Conservation (phyloP, 2,888 invertebrate species). For the Subacronicta megacephala region DNA sequence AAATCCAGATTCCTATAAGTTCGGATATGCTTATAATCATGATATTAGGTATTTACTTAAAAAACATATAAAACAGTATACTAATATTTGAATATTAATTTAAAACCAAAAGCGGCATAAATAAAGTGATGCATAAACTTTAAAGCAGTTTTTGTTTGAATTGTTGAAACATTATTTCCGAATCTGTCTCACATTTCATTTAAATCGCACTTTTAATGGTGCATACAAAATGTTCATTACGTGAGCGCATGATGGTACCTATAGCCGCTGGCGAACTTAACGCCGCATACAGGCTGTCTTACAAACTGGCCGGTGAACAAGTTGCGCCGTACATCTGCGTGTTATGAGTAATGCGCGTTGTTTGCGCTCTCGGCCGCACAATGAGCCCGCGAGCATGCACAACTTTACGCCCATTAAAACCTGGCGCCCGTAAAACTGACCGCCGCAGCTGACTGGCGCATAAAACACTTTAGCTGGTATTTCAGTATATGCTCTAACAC, state of each 20-base stretch:
- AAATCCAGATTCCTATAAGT: no score
- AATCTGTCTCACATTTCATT: slow-evolving; percentile 1
- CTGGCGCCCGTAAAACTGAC: slow-evolving; percentile 33
- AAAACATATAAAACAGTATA: no score
- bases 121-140: no score
- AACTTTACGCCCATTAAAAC: slow-evolving; percentile 35
- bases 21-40: no score
- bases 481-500: slow-evolving; percentile 15
- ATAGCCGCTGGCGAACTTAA: slow-evolving; percentile 8
- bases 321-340: slow-evolving; percentile 20
- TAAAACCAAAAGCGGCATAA: no score
- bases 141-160: no score
- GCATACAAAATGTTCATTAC: slow-evolving; percentile 8
- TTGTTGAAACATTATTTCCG: not conserved
- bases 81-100: no score
- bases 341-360: slow-evolving; percentile 39
- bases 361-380: slow-evolving; percentile 13
- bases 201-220: slow-evolving; percentile 2
- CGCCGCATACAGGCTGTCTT: slow-evolving; percentile 38
- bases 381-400: slow-evolving; percentile 11
- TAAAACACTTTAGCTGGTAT: slow-evolving; percentile 17
- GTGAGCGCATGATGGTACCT: slow-evolving; percentile 8
- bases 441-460: slow-evolving; percentile 13
- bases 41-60: no score
- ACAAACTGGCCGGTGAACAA: slow-evolving; percentile 12